Evolutionary conservation across 2,113 vertebrate species (phyloP), one percentile per base, ranked within the genome.

Genomic region (Lepisosteus osseus): DNA sequence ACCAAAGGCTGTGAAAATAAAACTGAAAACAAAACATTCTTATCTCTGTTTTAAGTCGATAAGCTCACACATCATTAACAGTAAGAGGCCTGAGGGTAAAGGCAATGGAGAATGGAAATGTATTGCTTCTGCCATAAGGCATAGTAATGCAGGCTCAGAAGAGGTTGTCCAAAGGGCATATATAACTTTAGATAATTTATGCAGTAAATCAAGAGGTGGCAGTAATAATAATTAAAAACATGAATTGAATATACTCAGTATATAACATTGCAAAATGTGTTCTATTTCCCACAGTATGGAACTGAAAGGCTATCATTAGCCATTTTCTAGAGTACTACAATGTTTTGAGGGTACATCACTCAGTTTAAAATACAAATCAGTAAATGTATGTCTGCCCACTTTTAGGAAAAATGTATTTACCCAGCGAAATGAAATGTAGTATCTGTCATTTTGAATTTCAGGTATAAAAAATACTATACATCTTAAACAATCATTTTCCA

Each of bases 11-110:
- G 61, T 68, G 64, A 12, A 43, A 40, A 55, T 15, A 63, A 62
- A 61, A 55, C 41, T 14, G 56, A 40, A 57, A 57, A 68, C 62
- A 70, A 76, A 12, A 71, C 41, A 84, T 83, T 85, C 83, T 82
- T 85, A 84, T 87, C 80, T 81, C 74, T 77, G 68, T 75, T 78
- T 80, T 82, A 71, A 81, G 85, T 86, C 79, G 82, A 84, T 83
- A 81, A 83, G 81, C 79, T 76, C 61, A 74, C 67, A 76, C 74
- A 79, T 85, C 85, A 89, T 88, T 86, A 85, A 75, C 61, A 47
- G 3, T 51, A 17, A 14, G 41, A 76, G 83, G 78, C 82, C 81
- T 70, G 72, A 76, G 76, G 78, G 62, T n/a, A 54, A 0, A 65
- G 11, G 3, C 17, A 43, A 51, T 29, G 12, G 80, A 70, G 77